phyloP scores from a whole-genome alignment of 2,888 invertebrate species.

The Periphyllus acericola region DNA sequence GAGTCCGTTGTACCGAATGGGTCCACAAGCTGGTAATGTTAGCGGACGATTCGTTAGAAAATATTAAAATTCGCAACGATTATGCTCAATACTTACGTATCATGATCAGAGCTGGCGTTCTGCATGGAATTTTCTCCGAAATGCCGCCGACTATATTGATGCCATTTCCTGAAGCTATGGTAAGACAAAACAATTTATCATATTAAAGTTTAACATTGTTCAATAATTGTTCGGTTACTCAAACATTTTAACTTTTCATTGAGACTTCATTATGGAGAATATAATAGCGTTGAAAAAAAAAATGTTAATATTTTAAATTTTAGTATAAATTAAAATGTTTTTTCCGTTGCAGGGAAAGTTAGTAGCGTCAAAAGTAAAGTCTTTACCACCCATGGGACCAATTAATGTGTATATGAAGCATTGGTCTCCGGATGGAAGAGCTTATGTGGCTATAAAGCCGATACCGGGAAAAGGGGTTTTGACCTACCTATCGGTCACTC shows the following conservation, averaged over 20 bases:
- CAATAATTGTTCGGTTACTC: too few species aligned
- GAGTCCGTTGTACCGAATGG: slow-evolving; percentile 72
- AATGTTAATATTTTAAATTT: background rate
- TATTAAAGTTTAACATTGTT: too few species aligned
- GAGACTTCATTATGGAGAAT: too few species aligned
- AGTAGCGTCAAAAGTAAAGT: slow-evolving; percentile 66
- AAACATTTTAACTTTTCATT: too few species aligned
- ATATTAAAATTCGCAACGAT: slow-evolving; percentile 69
- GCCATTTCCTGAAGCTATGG: slow-evolving; percentile 69
- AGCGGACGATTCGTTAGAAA: slow-evolving; percentile 68
- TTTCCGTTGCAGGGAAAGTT: slow-evolving; percentile 64
- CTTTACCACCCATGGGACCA: slow-evolving; percentile 70
- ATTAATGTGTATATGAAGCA: slow-evolving; percentile 70
- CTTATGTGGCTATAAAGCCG: slow-evolving; percentile 70
- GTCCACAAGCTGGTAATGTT: slow-evolving; percentile 69
- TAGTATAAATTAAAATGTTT: background rate
- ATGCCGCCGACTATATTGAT: slow-evolving; percentile 69
- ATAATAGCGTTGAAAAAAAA: too few species aligned
- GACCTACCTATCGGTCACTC: slow-evolving; percentile 72
- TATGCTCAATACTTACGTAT: slow-evolving; percentile 71
- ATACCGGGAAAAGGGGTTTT: slow-evolving; percentile 71
- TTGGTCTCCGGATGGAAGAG: slow-evolving; percentile 71
- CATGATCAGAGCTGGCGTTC: slow-evolving; percentile 68
- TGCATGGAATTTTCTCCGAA: slow-evolving; percentile 70
- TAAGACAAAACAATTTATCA: slow-evolving; percentile 65